Percentiles rank a stretch among this genome's conserved stretches.
Conservation (phyloP, 2,888 invertebrate genomes). For the Drosophila paramelanica region DNA sequence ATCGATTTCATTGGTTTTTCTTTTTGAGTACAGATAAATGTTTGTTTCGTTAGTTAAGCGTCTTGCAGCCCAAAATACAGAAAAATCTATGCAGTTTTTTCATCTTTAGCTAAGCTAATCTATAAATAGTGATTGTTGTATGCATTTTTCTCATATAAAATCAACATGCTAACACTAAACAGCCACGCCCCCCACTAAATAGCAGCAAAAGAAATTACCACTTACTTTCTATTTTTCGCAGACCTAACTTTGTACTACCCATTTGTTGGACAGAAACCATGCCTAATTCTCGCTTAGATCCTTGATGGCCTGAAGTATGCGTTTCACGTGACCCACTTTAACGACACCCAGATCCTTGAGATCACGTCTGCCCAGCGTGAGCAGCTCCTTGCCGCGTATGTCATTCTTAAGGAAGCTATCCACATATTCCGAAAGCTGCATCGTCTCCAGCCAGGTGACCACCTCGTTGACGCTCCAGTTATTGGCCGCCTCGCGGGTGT, state of each 20-base stretch:
- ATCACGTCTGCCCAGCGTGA: conserved; percentile 93
- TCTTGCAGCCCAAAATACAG: conserved; percentile 20
- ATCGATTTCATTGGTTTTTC: conserved; percentile 2
- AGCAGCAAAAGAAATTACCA: conserved; percentile 26
- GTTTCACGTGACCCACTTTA: conserved; percentile 98
- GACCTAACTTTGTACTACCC: conserved; percentile 62
- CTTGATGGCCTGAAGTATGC: conserved; percentile 96
- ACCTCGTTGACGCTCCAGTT: conserved; percentile 96
- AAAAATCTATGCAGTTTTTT: conserved; percentile 2
- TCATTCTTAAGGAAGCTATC: conserved; percentile 96
- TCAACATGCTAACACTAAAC: conserved; percentile 37
- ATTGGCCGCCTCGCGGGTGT: conserved; percentile 86
- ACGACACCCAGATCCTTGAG: conserved; percentile 96
- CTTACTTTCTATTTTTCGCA: conserved; percentile 26
- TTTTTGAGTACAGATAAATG: conserved; percentile 22
- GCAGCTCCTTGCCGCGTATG: conserved; percentile 94
- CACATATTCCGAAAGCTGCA: conserved; percentile 95
- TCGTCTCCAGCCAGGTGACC: conserved; percentile 94
- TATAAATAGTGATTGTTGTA: conserved; percentile 78
- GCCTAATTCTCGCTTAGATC: conserved; percentile 87
- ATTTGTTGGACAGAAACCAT: conserved; percentile 36
- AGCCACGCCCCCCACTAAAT: conserved; percentile 35
- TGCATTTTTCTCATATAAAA: conserved; percentile 63
- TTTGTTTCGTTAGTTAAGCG: conserved; percentile 25
- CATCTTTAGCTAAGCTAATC: conserved; percentile 68